These are phyloP conservation scores for Xanthorhoe designata DNA, from an alignment of 2,888 invertebrate genomes.

Conservation along the genomic window DNA sequence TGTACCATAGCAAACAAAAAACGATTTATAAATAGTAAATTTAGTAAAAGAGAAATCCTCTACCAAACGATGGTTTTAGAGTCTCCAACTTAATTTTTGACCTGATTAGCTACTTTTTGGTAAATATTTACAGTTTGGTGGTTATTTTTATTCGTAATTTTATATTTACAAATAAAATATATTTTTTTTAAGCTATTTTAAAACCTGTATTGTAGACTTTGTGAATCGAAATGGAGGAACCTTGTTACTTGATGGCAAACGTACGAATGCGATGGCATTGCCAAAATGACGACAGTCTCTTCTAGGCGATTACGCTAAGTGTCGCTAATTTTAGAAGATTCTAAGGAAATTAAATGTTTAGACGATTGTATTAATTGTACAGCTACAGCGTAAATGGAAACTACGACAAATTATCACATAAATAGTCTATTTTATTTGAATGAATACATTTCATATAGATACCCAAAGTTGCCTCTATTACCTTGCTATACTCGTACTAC, in stretches of 20 bases:
- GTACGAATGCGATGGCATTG: conserved; percentile 54
- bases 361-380: neutral
- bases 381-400: neutral
- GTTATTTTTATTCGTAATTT: no score
- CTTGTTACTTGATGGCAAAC: conserved; percentile 53
- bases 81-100: no score
- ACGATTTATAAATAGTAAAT: no score
- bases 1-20: neutral
- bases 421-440: no score
- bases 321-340: conserved; percentile 10
- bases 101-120: no score
- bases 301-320: conserved; percentile 4
- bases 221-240: conserved; percentile 51
- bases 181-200: neutral
- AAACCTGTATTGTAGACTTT: conserved; percentile 3
- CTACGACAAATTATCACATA: no score
- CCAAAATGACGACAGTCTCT: conserved; percentile 51
- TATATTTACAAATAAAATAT: neutral
- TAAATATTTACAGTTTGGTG: no score
- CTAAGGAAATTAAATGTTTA: conserved; percentile 3
- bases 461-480: no score
- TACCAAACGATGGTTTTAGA: no score
- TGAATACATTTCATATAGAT: no score
- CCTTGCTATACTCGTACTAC: no score
- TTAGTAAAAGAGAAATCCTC: no score